phyloP scores from a whole-genome alignment of 2,797 vertebrate genomes.

The Neostethus bicornis region DNA sequence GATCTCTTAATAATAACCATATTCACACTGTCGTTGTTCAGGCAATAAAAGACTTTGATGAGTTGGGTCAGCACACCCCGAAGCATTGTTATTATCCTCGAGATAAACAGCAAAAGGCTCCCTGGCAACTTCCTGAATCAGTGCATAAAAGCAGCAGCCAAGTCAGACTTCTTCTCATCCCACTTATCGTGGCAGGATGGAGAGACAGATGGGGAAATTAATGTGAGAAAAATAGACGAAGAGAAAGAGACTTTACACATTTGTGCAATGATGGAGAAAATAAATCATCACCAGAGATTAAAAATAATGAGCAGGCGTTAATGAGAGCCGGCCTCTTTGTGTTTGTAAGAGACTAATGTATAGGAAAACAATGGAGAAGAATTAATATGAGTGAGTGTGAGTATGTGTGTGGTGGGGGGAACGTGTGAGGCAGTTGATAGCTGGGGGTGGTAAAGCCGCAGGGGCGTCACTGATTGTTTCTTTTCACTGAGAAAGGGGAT shows the following conservation, averaged over 20 bases:
- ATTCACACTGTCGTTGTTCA: conserved; percentile 36
- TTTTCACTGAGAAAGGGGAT: conserved; percentile 59
- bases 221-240: not conserved
- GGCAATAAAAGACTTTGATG: conserved; percentile 48
- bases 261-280: conserved; percentile 19
- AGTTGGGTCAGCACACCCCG: conserved; percentile 34
- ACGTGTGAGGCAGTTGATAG: conserved; percentile 53
- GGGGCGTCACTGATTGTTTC: conserved; percentile 36
- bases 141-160: conserved; percentile 13
- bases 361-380: conserved; percentile 33
- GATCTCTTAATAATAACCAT: conserved; percentile 51
- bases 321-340: conserved; percentile 28
- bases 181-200: conserved; percentile 18
- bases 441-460: conserved; percentile 36
- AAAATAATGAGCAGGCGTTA: conserved; percentile 53
- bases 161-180: conserved; percentile 10
- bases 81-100: conserved; percentile 53
- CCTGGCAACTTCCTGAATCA: conserved; percentile 26
- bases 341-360: conserved; percentile 41
- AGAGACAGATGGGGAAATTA: conserved; percentile 18
- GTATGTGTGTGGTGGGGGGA: not conserved
- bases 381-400: conserved; percentile 36
- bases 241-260: conserved; percentile 16
- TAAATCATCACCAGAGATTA: conserved; percentile 39
- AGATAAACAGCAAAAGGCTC: conserved; percentile 56